Percentiles rank a stretch among this genome's conserved stretches.
Evolutionary conservation across 1,140 invertebrate species (phyloP).

Genomic region (Mizuhopecten yessoensis): DNA sequence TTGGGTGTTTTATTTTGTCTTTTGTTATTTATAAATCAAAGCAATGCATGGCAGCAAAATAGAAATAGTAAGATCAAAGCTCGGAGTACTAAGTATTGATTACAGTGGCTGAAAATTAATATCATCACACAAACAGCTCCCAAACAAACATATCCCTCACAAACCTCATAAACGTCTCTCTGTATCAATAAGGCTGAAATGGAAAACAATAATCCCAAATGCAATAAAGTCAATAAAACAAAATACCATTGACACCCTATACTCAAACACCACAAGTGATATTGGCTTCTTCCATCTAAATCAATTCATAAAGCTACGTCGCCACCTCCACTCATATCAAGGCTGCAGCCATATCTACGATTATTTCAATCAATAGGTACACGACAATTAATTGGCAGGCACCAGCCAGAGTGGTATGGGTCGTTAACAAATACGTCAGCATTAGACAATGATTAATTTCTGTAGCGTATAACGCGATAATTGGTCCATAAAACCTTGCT

Average conservation of each 20-base stretch:
- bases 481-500: not conserved
- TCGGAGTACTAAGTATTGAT: too few species aligned
- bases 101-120: too few species aligned
- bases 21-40: too few species aligned
- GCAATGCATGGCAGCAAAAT: not conserved
- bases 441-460: conserved; percentile 40
- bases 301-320: not conserved
- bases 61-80: not conserved
- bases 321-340: not conserved
- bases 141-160: too few species aligned
- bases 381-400: not conserved
- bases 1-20: too few species aligned
- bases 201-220: not conserved
- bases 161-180: not conserved
- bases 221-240: conserved; percentile 7
- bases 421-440: conserved; percentile 26
- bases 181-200: not conserved
- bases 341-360: not conserved
- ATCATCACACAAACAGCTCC: too few species aligned
- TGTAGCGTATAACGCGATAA: not conserved
- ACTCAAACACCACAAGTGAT: not conserved
- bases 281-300: conserved; percentile 1
- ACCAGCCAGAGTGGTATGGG: not conserved
- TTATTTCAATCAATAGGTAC: not conserved
- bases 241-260: not conserved